Conservation (phyloP, 2,113 vertebrate species). For the Reinhardtius hippoglossoides region DNA sequence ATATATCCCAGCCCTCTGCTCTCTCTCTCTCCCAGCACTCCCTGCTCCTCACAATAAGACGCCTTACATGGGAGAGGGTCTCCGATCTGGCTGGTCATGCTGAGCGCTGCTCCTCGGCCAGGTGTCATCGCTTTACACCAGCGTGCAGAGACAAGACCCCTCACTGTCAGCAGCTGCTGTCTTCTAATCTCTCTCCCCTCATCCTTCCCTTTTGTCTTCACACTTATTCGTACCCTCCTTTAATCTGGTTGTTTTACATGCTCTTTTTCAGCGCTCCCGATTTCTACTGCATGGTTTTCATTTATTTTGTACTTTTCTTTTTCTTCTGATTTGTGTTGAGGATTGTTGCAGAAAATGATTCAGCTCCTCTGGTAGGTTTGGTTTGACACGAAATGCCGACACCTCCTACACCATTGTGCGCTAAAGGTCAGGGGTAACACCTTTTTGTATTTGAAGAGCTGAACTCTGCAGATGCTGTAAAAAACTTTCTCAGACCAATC, state of each 20-base stretch:
- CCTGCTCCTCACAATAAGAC: neutral
- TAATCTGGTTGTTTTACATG: neutral
- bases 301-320: conserved; percentile 5
- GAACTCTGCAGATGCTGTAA: neutral
- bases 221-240: neutral
- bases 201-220: neutral
- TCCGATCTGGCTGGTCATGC: conserved; percentile 48
- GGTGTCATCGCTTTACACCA: conserved; percentile 45
- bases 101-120: conserved; percentile 58
- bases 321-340: neutral
- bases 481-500: neutral
- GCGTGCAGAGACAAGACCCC: conserved; percentile 57
- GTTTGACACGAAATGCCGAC: neutral
- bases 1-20: neutral
- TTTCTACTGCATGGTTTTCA: neutral
- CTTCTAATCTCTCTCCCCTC: conserved; percentile 29
- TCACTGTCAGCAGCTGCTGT: conserved; percentile 61
- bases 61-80: conserved; percentile 33
- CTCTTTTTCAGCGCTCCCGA: neutral
- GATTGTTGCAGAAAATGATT: conserved; percentile 9
- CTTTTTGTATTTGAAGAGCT: neutral
- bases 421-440: conserved; percentile 7
- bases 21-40: neutral
- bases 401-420: too few species aligned
- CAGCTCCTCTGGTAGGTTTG: conserved; percentile 1